Conservation (phyloP, 1,140 invertebrate species). For the Drosophila arawakana region DNA sequence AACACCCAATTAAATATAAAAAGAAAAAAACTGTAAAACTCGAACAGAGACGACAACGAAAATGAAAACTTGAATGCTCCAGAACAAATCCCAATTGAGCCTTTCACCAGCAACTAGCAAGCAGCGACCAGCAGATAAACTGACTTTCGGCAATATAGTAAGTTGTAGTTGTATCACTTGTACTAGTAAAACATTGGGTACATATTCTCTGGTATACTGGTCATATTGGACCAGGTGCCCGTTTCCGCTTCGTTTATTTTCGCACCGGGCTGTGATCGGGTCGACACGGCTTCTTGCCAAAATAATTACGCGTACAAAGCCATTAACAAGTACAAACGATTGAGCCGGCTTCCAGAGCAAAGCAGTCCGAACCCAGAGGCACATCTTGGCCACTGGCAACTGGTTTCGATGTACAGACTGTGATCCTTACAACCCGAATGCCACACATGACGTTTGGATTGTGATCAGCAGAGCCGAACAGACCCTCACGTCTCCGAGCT, state of each 20-base stretch:
- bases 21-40: conserved; percentile 18
- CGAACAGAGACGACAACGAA: conserved; percentile 3
- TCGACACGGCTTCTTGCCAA: conserved; percentile 73
- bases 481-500: conserved; percentile 5
- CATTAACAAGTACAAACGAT: conserved; percentile 83
- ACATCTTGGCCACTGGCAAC: conserved; percentile 22
- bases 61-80: conserved; percentile 42
- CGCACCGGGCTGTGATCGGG: conserved; percentile 28
- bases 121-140: conserved; percentile 37
- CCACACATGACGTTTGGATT: conserved; percentile 77
- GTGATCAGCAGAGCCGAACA: conserved; percentile 21
- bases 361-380: neutral
- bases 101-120: conserved; percentile 65
- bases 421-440: conserved; percentile 56
- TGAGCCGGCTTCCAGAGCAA: conserved; percentile 58
- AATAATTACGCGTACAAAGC: conserved; percentile 83
- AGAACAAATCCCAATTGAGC: conserved; percentile 80
- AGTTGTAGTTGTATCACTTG: neutral
- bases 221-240: conserved; percentile 45
- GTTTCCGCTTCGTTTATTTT: conserved; percentile 66
- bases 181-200: neutral
- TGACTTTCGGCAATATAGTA: conserved; percentile 27
- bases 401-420: conserved; percentile 55
- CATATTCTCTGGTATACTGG: conserved; percentile 18
- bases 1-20: conserved; percentile 82